Evolutionary conservation across 2,888 invertebrate genomes (phyloP).

Genomic region (Desoria tigrina): DNA sequence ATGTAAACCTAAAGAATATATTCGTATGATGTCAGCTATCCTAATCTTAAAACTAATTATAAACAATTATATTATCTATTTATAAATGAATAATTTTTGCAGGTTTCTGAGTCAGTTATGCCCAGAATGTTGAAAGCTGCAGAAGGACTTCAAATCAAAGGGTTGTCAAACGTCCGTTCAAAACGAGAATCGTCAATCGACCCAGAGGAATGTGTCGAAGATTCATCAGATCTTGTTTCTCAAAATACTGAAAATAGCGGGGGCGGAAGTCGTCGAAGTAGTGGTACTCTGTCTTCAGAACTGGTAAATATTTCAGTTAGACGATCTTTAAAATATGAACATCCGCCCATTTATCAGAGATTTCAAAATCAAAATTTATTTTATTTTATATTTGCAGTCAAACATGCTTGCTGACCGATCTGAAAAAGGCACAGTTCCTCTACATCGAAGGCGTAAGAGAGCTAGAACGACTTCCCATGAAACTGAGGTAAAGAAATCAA

Average conservation of each 20-base stretch:
- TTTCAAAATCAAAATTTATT: no score
- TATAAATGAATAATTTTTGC: neutral
- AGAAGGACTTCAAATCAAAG: constrained; percentile 60
- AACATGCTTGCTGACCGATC: neutral
- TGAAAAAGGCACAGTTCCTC: constrained; percentile 21
- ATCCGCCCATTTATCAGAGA: no score
- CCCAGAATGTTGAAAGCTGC: constrained; percentile 58
- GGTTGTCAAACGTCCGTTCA: constrained; percentile 58
- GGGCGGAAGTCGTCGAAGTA: neutral
- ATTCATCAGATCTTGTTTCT: neutral
- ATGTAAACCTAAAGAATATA: no score
- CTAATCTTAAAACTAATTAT: no score
- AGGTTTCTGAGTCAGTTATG: constrained; percentile 58
- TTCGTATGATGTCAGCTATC: no score
- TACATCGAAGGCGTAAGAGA: constrained; percentile 40
- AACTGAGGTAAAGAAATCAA: no score
- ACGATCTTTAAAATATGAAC: neutral
- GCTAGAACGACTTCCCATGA: constrained; percentile 28
- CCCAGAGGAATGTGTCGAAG: no score
- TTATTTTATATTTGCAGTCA: neutral
- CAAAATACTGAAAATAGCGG: neutral
- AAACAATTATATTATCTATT: no score
- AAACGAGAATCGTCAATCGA: no score
- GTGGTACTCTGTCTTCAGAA: neutral
- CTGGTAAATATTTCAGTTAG: neutral